Conservation (phyloP, 2,888 invertebrate species). For the Eupithecia abbreviata region DNA sequence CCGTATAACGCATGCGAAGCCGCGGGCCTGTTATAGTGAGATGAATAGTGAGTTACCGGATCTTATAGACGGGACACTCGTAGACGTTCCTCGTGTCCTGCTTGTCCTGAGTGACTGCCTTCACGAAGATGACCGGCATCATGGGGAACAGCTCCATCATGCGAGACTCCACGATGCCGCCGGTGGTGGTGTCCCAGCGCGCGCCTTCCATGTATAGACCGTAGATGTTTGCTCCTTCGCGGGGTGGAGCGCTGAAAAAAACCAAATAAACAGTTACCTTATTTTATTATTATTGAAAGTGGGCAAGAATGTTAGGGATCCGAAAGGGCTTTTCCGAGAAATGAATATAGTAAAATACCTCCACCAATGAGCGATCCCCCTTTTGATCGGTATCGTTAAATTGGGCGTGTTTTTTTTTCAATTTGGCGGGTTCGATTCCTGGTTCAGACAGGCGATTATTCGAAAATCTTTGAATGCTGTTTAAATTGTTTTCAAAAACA, state of each 20-base stretch:
- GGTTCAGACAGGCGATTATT: too few relatives aligned
- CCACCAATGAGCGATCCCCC: too few relatives aligned
- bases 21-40: not conserved
- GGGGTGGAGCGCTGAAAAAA: conserved; percentile 87
- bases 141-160: conserved; percentile 95
- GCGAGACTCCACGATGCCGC: conserved; percentile 91
- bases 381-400: too few relatives aligned
- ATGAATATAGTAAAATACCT: too few relatives aligned
- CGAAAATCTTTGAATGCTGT: too few relatives aligned
- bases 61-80: conserved; percentile 97
- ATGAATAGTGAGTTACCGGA: conserved; percentile 78
- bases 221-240: conserved; percentile 95
- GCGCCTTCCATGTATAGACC: conserved; percentile 97
- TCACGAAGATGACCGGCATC: conserved; percentile 95
- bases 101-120: conserved; percentile 94
- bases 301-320: not conserved
- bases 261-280: not conserved
- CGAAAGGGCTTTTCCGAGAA: not conserved
- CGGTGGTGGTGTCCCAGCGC: conserved; percentile 92
- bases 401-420: too few relatives aligned
- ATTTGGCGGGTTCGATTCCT: too few relatives aligned
- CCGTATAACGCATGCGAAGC: not conserved
- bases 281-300: not conserved
- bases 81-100: conserved; percentile 94
- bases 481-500: too few relatives aligned